These are phyloP conservation scores for Poecilia wingei DNA, from an alignment of 2,797 vertebrate species.

Conservation along the genomic window DNA sequence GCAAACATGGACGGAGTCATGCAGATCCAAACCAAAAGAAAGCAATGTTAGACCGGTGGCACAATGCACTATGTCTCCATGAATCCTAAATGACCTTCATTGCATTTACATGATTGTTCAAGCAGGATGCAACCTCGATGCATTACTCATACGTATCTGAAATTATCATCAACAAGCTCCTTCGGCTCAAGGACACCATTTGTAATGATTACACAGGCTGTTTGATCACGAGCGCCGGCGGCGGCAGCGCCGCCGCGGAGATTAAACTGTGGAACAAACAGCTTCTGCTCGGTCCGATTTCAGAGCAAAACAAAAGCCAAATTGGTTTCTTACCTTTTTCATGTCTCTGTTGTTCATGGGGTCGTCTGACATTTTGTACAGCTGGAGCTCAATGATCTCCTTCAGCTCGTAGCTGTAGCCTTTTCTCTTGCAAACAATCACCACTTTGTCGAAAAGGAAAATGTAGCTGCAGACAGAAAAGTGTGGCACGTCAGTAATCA, in stretches of 20 bases:
- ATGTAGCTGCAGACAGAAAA: conserved; percentile 86
- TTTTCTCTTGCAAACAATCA: conserved; percentile 96
- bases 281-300: neutral
- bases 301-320: neutral
- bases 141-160: conserved; percentile 55
- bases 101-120: conserved; percentile 62
- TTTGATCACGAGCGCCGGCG: conserved; percentile 19
- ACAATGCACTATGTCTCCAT: conserved; percentile 47
- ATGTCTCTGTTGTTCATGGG: conserved; percentile 98
- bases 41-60: conserved; percentile 66
- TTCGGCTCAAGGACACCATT: conserved; percentile 64
- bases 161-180: conserved; percentile 62
- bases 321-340: conserved; percentile 87
- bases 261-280: neutral
- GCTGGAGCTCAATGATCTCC: conserved; percentile 94
- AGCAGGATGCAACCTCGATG: conserved; percentile 47
- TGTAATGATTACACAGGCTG: conserved; percentile 40
- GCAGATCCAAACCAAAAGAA: conserved; percentile 67
- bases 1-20: conserved; percentile 77
- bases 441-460: conserved; percentile 98
- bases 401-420: conserved; percentile 97
- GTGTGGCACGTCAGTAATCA: neutral
- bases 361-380: conserved; percentile 96
- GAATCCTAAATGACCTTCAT: conserved; percentile 61
- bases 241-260: conserved; percentile 1